Evolutionary conservation across 2,888 invertebrate species (phyloP), one percentile per base, ranked within the genome.

Genomic region (Drosophila infuscata): DNA sequence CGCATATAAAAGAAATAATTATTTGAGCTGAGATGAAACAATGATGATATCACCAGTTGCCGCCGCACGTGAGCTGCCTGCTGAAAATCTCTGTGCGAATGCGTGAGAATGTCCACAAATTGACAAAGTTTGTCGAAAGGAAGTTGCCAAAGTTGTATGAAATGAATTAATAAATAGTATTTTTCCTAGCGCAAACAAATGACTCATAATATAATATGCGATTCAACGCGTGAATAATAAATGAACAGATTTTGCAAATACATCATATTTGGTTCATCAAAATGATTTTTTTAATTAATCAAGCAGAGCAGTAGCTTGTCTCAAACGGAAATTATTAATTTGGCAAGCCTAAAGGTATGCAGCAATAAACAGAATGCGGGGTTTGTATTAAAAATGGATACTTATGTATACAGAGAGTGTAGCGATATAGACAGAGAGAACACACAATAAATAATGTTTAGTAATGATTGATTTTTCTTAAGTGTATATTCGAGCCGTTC

Each of bases 31-130:
- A 74, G 79, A 71, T 80, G 69, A 70, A 61, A 58, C 71, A 59
- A 58, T 51, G 81, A 76, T 90, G 84, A 89, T 87, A 90, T 87
- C 89, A 90, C 36, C 73, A 64, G 57, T 36, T 67, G 58, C 54
- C 52, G 66, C 48, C 32, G 81, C 84, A 88, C 86, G 86, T 90
- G 87, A 86, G 70, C 65, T 66, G 85, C 56, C 61, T 85, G 58
- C 75, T 43, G 60, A 81, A 78, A 66, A 64, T 51, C 43, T 59
- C 48, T 33, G n/a, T 49, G 35, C 36, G 35, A 33, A n/a, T 67
- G 73, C 73, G 77, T 81, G 79, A 76, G 81, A 78, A 74, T 71
- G 20, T 43, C n/a, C n/a, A 52, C 62, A 56, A 74, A 76, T 57
- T 35, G 62, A 15, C 49, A 17, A 65, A 70, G 43, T 60, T 46